A percentile compares a stretch with the other conserved stretches of the same genome.
Evolutionary conservation across 2,797 vertebrate species (phyloP).

Genomic region (Sebastes baramenuke): DNA sequence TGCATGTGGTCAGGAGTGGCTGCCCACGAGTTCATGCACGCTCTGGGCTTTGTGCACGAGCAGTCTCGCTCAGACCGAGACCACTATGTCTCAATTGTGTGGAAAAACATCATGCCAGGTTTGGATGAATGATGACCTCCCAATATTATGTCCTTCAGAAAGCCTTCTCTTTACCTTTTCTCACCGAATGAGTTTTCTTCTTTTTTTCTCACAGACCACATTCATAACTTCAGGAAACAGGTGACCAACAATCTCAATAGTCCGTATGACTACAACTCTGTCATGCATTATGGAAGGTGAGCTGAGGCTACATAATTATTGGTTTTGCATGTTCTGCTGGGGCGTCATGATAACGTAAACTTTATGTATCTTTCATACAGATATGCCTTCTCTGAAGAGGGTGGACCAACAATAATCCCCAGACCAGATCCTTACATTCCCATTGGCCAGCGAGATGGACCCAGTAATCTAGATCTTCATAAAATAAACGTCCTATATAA

Average conservation of each 20-base stretch:
- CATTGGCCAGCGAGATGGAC: conserved; percentile 88
- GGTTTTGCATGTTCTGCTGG: not conserved
- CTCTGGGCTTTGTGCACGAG: conserved; percentile 90
- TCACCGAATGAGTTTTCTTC: not conserved
- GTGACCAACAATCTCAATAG: conserved; percentile 88
- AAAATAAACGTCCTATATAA: conserved; percentile 90
- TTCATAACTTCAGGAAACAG: conserved; percentile 87
- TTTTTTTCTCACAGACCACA: conserved; percentile 66
- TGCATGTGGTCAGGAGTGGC: conserved; percentile 89
- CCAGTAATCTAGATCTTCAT: conserved; percentile 86
- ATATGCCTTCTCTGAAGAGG: conserved; percentile 86
- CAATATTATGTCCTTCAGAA: not conserved
- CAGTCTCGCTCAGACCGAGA: conserved; percentile 90
- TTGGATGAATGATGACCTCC: not conserved
- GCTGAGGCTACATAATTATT: conserved; percentile 12
- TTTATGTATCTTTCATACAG: conserved; percentile 63
- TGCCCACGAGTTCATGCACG: conserved; percentile 88
- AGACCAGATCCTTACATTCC: conserved; percentile 86
- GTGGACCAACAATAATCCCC: conserved; percentile 87
- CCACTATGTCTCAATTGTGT: conserved; percentile 84
- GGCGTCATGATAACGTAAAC: not conserved
- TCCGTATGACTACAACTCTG: conserved; percentile 87
- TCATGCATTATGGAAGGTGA: conserved; percentile 93
- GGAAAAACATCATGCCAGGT: conserved; percentile 88
- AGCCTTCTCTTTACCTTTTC: not conserved